These are phyloP conservation scores for Leptothorax acervorum DNA, from an alignment of 2,888 invertebrate species.

Conservation along the genomic window DNA sequence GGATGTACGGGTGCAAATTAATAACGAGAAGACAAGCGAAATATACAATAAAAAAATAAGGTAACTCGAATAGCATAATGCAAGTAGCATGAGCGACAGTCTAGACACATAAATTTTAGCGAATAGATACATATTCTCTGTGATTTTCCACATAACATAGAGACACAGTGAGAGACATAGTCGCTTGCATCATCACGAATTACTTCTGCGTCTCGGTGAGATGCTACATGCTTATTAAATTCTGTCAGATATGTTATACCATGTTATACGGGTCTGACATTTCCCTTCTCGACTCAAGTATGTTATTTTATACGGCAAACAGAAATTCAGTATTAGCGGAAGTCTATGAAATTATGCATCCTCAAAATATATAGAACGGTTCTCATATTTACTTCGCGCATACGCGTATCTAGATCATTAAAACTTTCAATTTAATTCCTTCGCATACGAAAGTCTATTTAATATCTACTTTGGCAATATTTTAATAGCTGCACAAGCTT, in stretches of 20 bases:
- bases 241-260: constrained; percentile 12
- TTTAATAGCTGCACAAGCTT: constrained; percentile 1
- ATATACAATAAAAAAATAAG: not conserved
- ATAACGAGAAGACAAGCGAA: not conserved
- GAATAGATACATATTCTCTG: constrained; percentile 20
- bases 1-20: not conserved
- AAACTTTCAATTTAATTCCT: constrained; percentile 38
- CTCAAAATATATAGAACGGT: constrained; percentile 14
- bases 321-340: constrained; percentile 26
- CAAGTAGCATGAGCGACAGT: not conserved
- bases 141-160: constrained; percentile 15
- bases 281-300: constrained; percentile 24
- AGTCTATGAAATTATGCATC: constrained; percentile 31
- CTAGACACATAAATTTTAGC: constrained; percentile 13
- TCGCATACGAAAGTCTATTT: not conserved
- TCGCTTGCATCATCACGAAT: constrained; percentile 35
- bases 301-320: constrained; percentile 9
- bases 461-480: constrained; percentile 17
- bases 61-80: not conserved
- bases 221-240: constrained; percentile 36
- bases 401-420: constrained; percentile 8
- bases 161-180: constrained; percentile 10
- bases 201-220: constrained; percentile 25
- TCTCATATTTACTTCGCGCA: constrained; percentile 2
- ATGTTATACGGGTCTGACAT: constrained; percentile 11